Evolutionary conservation across 1,140 invertebrate species (phyloP).

Genomic region (Brachystomella parvula): DNA sequence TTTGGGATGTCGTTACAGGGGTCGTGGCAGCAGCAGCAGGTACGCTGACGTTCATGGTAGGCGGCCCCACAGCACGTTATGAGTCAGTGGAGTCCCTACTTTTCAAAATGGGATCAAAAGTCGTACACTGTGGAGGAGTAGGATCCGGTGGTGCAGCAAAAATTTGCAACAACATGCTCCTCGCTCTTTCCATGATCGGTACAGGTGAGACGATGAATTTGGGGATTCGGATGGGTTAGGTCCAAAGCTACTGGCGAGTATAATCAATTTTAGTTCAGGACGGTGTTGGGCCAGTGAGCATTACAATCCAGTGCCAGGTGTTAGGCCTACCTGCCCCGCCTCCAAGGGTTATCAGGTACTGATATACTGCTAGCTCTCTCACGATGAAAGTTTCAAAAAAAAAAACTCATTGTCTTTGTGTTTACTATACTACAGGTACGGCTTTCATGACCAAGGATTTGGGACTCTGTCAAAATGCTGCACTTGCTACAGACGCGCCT

Average conservation of each 20-base stretch:
- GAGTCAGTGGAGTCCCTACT: conserved; percentile 63
- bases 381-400: no score
- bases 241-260: conserved; percentile 72
- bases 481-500: conserved; percentile 60
- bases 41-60: conserved; percentile 93
- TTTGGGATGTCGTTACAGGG: no score
- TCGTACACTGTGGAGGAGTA: conserved; percentile 80
- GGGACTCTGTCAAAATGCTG: conserved; percentile 74
- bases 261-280: conserved; percentile 90
- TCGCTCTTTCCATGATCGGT: conserved; percentile 77
- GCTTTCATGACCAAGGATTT: conserved; percentile 92
- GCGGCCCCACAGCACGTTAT: conserved; percentile 60
- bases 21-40: conserved; percentile 82
- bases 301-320: conserved; percentile 92
- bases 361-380: no score
- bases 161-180: conserved; percentile 94
- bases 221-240: conserved; percentile 67
- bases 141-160: conserved; percentile 93
- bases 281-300: conserved; percentile 93
- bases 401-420: not conserved
- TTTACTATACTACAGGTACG: conserved; percentile 53
- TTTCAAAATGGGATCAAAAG: conserved; percentile 78
- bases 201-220: conserved; percentile 37
- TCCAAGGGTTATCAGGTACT: conserved; percentile 73
- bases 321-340: conserved; percentile 75